Percentiles rank a stretch among this genome's conserved stretches.
These are phyloP conservation scores for Triops longicaudatus DNA, from an alignment of 1,140 invertebrate species.

Conservation along the genomic window DNA sequence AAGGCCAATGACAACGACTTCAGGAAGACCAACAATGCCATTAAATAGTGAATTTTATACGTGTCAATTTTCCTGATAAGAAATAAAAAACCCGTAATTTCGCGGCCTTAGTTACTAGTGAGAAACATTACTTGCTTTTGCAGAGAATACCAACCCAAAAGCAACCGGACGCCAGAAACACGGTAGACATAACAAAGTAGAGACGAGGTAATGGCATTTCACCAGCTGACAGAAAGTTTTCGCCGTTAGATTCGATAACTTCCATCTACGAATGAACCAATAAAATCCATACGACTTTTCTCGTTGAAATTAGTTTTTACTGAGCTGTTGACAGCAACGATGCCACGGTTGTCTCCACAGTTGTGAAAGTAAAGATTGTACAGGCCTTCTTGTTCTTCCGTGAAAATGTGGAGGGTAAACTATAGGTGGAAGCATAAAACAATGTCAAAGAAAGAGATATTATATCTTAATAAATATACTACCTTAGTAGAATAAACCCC, in stretches of 20 bases:
- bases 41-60: constrained; percentile 94
- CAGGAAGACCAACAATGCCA: constrained; percentile 86
- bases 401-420: constrained; percentile 75
- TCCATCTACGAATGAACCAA: constrained; percentile 53
- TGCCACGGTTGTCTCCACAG: constrained; percentile 63
- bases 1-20: constrained; percentile 89
- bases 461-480: constrained; percentile 36
- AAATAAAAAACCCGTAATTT: constrained; percentile 13
- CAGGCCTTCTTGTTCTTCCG: constrained; percentile 72
- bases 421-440: constrained; percentile 43
- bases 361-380: constrained; percentile 95
- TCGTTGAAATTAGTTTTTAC: constrained; percentile 40
- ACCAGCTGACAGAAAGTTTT: constrained; percentile 91
- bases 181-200: constrained; percentile 81
- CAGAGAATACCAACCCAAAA: constrained; percentile 87
- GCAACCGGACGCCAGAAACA: constrained; percentile 80
- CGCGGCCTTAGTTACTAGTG: not conserved
- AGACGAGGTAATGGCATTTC: constrained; percentile 90
- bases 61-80: constrained; percentile 29
- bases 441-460: not conserved
- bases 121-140: constrained; percentile 59
- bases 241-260: constrained; percentile 64
- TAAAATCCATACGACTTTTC: constrained; percentile 26
- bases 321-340: constrained; percentile 51
- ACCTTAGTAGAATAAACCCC: constrained; percentile 27